Base-by-base conservation (phyloP, 2,113 vertebrate genomes). In the Phaetusa simplex region DNA sequence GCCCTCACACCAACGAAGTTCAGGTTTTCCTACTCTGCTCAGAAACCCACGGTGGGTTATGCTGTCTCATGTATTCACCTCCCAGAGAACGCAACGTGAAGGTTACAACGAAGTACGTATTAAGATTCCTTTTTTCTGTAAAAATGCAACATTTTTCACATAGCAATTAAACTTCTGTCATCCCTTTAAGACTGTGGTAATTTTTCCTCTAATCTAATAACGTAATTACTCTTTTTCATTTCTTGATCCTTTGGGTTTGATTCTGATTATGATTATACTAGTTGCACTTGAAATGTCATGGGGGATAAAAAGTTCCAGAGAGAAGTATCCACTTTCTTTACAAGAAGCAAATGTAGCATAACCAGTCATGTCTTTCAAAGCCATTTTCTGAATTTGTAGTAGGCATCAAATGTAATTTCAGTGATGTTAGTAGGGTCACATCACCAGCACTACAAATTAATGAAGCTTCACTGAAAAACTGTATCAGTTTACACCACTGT, bases 391-490 rank as follows among this genome's bases (percentile, higher is more conserved):
- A 84, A 92, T 84, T 52, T 90, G 55, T 49, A 52, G 69, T 19
- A 55, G 49, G 24, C 50, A 95, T 92, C 80, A 93, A 59, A 67
- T 45, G 8, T 80, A 92, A 70, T 64, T 90, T 47, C 55, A 71
- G 0, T 29, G 43, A 72, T 71, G 40, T 64, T 70, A 67, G 34
- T 26, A 90, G n/a, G 80, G 59, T 88, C 56, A 59, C 34, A 36
- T 61, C 7, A 8, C 40, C 43, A 61, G 40, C 77, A n/a, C 53
- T 32, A 21, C 61, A 91, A 56, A 84, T 86, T 74, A 95, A 90
- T 88, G 80, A 97, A 90, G 76, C 72, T 86, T 88, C 64, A 40
- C 76, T 59, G 76, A 90, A 96, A 29, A 78, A 19, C 79, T 80
- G 0, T 14, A 38, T 53, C 50, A 77, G n/a, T 86, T 80, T 83